Evolutionary conservation across 2,888 invertebrate species (phyloP).

Genomic region (Chrysolina haemoptera): DNA sequence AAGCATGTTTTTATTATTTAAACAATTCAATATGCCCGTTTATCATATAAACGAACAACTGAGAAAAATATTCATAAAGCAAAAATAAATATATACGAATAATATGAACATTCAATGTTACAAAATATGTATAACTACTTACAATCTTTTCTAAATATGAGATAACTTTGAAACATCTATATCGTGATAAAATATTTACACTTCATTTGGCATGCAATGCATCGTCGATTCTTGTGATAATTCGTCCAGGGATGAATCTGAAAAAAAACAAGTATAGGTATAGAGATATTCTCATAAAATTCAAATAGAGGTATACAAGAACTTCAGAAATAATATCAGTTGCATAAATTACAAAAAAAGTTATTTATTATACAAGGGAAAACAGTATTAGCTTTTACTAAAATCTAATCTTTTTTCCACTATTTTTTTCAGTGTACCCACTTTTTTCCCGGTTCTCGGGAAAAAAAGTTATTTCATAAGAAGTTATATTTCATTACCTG

Average conservation of each 20-base stretch:
- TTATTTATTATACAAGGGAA: too few species aligned
- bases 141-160: conserved; percentile 33
- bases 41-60: conserved; percentile 47
- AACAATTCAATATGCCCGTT: conserved; percentile 43
- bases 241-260: conserved; percentile 89
- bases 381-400: too few species aligned
- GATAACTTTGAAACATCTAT: conserved; percentile 38
- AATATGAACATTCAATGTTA: conserved; percentile 45
- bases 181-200: conserved; percentile 67
- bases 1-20: conserved; percentile 41
- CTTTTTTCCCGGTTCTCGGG: too few species aligned
- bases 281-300: neutral
- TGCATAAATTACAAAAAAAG: too few species aligned
- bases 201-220: conserved; percentile 88
- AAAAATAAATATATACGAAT: conserved; percentile 41
- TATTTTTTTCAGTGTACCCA: too few species aligned
- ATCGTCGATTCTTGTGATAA: conserved; percentile 90
- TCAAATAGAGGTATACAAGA: too few species aligned
- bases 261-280: conserved; percentile 55
- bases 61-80: conserved; percentile 35
- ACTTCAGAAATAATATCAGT: too few species aligned
- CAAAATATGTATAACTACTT: conserved; percentile 37
- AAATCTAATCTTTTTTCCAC: too few species aligned
- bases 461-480: too few species aligned
- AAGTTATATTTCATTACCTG: too few species aligned